Percentiles rank a stretch among this genome's conserved stretches.
These are phyloP conservation scores for Melanotaenia duboulayi DNA, from an alignment of 2,113 vertebrate species.

Conservation along the genomic window DNA sequence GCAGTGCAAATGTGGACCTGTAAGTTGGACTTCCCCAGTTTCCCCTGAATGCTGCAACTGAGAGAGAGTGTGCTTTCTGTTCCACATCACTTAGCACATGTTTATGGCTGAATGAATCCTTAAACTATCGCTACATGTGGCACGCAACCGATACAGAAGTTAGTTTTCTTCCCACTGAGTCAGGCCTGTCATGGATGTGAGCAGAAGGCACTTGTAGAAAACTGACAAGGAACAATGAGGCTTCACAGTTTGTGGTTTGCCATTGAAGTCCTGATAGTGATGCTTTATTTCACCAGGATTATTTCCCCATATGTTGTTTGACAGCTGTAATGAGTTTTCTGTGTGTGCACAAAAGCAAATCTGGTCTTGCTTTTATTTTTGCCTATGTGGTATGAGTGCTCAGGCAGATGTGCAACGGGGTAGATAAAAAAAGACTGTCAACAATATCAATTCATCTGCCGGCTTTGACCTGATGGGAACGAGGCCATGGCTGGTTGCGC, in stretches of 20 bases:
- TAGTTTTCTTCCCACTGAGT: constrained; percentile 19
- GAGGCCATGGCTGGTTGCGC: constrained; percentile 72
- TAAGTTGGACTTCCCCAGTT: constrained; percentile 37
- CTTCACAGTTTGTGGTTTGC: constrained; percentile 58
- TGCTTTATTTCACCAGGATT: constrained; percentile 54
- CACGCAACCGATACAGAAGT: constrained; percentile 38
- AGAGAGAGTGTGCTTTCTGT: constrained; percentile 27
- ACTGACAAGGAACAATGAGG: constrained; percentile 48
- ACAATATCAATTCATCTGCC: constrained; percentile 73
- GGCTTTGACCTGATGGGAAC: constrained; percentile 74
- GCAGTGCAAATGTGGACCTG: constrained; percentile 20
- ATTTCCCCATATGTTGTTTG: constrained; percentile 54
- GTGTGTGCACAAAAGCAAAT: constrained; percentile 59
- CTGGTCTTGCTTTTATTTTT: constrained; percentile 42
- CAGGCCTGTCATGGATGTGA: constrained; percentile 12
- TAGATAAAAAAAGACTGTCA: constrained; percentile 56
- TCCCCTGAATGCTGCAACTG: neutral
- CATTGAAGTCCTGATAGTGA: constrained; percentile 54
- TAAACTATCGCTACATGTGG: constrained; percentile 34
- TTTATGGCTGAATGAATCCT: constrained; percentile 53
- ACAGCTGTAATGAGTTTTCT: constrained; percentile 54
- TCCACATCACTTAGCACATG: constrained; percentile 36
- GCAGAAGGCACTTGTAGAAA: constrained; percentile 18
- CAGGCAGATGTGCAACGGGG: constrained; percentile 54
- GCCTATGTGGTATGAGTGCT: constrained; percentile 27